Percentiles rank a stretch among this genome's conserved stretches.
phyloP scores from a whole-genome alignment of 2,113 vertebrate genomes.

The Fulmarus glacialis region DNA sequence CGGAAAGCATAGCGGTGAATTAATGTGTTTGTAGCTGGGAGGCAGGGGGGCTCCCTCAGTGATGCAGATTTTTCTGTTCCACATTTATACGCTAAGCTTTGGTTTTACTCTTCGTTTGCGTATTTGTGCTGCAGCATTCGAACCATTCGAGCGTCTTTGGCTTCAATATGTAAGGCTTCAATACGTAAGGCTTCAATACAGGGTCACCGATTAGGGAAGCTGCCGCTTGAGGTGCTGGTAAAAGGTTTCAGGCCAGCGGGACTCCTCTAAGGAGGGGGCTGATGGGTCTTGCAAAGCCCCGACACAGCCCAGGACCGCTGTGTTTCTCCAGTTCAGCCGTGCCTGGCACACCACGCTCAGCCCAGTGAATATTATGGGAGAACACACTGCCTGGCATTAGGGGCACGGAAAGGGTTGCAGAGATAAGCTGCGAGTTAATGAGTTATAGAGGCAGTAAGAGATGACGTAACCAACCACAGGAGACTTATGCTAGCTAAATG shows the following conservation, averaged over 20 bases:
- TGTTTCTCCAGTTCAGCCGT: not conserved
- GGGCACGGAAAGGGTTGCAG: not conserved
- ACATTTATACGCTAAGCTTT: not conserved
- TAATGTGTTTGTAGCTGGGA: not conserved
- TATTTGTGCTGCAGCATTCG: not conserved
- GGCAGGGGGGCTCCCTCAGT: not conserved
- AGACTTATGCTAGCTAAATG: not conserved
- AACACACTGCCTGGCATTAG: not conserved
- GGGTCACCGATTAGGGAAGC: not conserved
- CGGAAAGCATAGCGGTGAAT: not conserved
- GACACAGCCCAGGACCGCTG: not conserved
- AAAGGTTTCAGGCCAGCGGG: not conserved
- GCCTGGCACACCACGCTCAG: not conserved
- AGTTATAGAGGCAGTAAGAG: not conserved
- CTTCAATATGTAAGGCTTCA: accelerated
- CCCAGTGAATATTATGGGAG: not conserved
- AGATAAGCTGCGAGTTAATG: constrained; percentile 7
- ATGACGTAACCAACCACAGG: not conserved
- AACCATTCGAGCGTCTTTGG: not conserved
- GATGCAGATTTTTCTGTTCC: not conserved
- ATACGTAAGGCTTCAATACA: accelerated
- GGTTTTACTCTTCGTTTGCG: not conserved
- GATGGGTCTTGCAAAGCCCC: not conserved
- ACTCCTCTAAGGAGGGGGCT: not conserved
- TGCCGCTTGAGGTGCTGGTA: not conserved